Evolutionary conservation across 1,140 invertebrate species (phyloP), one percentile per base, ranked within the genome.

Genomic region (Drosophila azteca): DNA sequence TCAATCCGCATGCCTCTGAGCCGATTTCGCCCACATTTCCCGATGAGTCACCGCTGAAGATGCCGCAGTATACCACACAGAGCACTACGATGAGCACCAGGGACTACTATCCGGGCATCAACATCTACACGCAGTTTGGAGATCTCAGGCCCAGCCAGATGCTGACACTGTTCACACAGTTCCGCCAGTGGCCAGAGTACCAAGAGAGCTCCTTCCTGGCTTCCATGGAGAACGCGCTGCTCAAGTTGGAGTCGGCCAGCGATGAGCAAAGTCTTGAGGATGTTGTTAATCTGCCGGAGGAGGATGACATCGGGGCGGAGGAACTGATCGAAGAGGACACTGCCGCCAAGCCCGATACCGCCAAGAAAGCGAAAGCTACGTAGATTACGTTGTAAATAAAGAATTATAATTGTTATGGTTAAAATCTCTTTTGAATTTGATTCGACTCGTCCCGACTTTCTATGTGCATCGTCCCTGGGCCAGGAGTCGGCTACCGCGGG

Each of bases 121-220:
- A 93, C 13, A 94, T 95, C 41, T 94, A 93, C 68, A 94, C 94
- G 1, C 92, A 94, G 76, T 95, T 95, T 83, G 93, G 94, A 2
- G 93, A 94, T 72, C 83, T 95, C 0, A 92, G 84, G 48, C 92
- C 94, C 13, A 81, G 91, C 59, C 92, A 95, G 67, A 93, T 94
- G 76, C 68, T 95, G 7, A 93, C 93, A 15, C 76, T 95, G 0
- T 95, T 94, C 60, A 93, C 59, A 8, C 71, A 92, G 59, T 93
- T 93, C 59, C 82, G 83, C 0, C 79, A 79, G 13, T 95, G 94
- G 94, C 94, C 94, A 5, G 94, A 95, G 71, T 95, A 94, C 66
- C 89, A 92, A 11, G 92, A 93, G 46, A 94, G 93, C 55, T 92
- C 93, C 5, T 95, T 94, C 63, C 76, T 93, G 55, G 92, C 92